Evolutionary conservation across 2,113 vertebrate species (phyloP).

Genomic region (Lasiurus cinereus): DNA sequence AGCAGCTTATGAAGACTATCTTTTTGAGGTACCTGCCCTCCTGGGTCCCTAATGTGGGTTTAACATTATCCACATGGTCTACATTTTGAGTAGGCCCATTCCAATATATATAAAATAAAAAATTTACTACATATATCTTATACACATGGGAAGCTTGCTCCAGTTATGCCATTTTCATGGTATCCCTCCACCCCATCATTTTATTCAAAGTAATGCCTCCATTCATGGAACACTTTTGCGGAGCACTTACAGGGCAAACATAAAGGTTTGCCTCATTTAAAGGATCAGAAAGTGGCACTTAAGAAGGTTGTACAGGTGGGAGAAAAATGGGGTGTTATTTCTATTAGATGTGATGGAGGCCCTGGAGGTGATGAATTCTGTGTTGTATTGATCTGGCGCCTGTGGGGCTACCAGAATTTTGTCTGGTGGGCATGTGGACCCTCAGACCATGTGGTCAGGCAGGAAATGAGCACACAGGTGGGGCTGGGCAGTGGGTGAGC

Average conservation of each 20-base stretch:
- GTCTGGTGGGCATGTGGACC: not conserved
- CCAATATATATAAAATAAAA: not conserved
- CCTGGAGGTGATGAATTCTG: not conserved
- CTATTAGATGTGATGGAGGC: not conserved
- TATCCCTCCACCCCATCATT: not conserved
- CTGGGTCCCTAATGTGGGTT: not conserved
- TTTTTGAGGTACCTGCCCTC: not conserved
- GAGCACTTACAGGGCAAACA: not conserved
- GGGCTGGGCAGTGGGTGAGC: not conserved
- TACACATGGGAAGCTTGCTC: not conserved
- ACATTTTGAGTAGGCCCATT: constrained; percentile 14
- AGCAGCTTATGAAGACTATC: not conserved
- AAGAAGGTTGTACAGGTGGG: not conserved
- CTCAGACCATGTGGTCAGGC: not conserved
- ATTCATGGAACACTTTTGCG: not conserved
- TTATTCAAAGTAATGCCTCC: not conserved
- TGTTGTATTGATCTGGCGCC: not conserved
- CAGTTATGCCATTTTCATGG: not conserved
- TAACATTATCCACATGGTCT: not conserved
- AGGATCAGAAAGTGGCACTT: not conserved
- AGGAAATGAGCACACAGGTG: not conserved
- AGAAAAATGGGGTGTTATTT: not conserved
- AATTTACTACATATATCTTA: not conserved
- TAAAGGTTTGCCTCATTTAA: not conserved
- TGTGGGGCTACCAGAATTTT: rapidly evolving